These are phyloP conservation scores for Sceloporus undulatus DNA, from an alignment of 2,113 vertebrate genomes.

Conservation along the genomic window DNA sequence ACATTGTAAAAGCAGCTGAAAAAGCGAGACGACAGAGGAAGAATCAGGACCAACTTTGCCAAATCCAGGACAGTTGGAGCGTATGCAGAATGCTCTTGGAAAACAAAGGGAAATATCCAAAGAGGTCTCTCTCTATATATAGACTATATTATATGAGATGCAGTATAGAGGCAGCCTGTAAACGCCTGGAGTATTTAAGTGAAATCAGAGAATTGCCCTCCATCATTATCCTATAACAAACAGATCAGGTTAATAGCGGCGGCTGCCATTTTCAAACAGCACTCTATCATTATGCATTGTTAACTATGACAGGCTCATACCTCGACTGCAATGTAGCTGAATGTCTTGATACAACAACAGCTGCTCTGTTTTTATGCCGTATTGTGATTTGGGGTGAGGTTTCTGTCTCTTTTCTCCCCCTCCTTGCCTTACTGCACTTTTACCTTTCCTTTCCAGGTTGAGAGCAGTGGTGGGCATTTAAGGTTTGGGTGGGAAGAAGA, in stretches of 20 bases:
- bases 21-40: neutral
- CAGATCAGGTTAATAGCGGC: slow-evolving; percentile 63
- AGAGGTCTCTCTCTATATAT: neutral
- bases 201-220: slow-evolving; percentile 51
- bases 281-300: slow-evolving; percentile 47
- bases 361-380: slow-evolving; percentile 46
- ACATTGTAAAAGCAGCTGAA: no score
- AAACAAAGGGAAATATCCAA: neutral
- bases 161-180: slow-evolving; percentile 14
- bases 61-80: no score
- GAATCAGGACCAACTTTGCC: no score
- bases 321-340: slow-evolving; percentile 20
- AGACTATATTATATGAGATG: neutral
- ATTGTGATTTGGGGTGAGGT: slow-evolving; percentile 43
- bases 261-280: slow-evolving; percentile 45
- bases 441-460: neutral
- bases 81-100: no score
- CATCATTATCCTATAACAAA: slow-evolving; percentile 59
- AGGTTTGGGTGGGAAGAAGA: slow-evolving; percentile 13
- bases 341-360: slow-evolving; percentile 54
- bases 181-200: slow-evolving; percentile 15
- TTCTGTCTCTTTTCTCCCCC: no score
- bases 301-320: slow-evolving; percentile 49
- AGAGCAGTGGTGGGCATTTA: slow-evolving; percentile 52
- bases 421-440: neutral